Conservation (phyloP, 2,888 invertebrate species). For the Operophtera brumata region DNA sequence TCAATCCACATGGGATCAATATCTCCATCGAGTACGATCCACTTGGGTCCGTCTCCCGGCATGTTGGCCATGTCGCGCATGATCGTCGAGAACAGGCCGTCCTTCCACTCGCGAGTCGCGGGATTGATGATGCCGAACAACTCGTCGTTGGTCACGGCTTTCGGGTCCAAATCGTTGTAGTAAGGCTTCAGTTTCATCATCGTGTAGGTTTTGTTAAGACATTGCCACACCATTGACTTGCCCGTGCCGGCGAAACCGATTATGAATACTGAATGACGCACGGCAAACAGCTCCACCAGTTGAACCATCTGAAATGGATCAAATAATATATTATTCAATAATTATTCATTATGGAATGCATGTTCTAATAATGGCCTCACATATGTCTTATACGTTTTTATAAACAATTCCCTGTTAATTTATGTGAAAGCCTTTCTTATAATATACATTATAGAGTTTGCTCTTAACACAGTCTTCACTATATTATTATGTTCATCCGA, state of each 20-base stretch:
- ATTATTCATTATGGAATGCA: no score
- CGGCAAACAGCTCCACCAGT: conserved; percentile 94
- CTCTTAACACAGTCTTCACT: no score
- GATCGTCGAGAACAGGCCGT: conserved; percentile 93
- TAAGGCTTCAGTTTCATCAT: conserved; percentile 91
- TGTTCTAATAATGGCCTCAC: no score
- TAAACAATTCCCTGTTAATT: no score
- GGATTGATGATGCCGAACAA: conserved; percentile 97
- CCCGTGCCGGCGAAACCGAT: conserved; percentile 94
- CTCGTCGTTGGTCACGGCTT: conserved; percentile 97
- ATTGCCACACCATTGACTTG: conserved; percentile 96
- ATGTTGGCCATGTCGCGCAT: conserved; percentile 97
- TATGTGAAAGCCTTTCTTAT: no score
- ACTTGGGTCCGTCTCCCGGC: conserved; percentile 91
- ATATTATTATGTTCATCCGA: no score
- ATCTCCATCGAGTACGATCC: conserved; percentile 97
- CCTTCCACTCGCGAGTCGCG: conserved; percentile 95
- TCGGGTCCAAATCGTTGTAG: conserved; percentile 96
- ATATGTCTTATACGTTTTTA: no score
- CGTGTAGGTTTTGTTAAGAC: conserved; percentile 89
- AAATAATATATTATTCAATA: no score
- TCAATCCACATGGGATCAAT: conserved; percentile 99
- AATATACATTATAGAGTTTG: no score
- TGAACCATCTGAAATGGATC: conserved; percentile 87
- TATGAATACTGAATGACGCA: conserved; percentile 96